Evolutionary conservation across 2,113 vertebrate genomes (phyloP), one percentile per base, ranked within the genome.

Genomic region (Mixornis gularis): DNA sequence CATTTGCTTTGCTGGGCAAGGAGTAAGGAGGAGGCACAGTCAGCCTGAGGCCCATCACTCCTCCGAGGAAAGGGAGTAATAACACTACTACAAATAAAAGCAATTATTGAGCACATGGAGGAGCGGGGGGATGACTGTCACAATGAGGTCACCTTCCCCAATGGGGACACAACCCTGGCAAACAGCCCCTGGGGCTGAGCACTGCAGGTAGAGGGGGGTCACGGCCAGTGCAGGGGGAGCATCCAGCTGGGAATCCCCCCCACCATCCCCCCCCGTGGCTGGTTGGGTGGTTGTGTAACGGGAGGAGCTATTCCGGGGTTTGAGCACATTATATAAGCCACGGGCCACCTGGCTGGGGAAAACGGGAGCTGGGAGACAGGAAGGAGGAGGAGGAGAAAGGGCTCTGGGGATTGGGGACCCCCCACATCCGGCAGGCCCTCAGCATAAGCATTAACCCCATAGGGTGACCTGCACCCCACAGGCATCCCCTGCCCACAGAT

Each of bases 321-420:
- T 95, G 89, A 96, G 95, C 93, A 66, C 91, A 80, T 96, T 96
- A 96, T 96, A 95, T 96, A 96, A 96, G 93, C 91, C 84, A 90
- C 3, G 12, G 95, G 95, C 94, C 95, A 96, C 94, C 94, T 95
- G 95, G 94, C 84, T 4, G 1, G 72, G 84, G 78, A 92, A 96
- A 94, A 84, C 30, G 36, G 79, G 72, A 86, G 64, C 77, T 70
- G 59, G 64, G 49, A 86, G 81, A 82, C 38, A 49, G 44, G 62
- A 60, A 85, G 58, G 26, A 89, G 36, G 30, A 79, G 34, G 48
- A 87, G 63, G 15, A 89, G 16, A 48, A 94, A 94, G 27, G 27
- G 77, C 25, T 89, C 41, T 74, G 40, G 70, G 53, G 41, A 79
- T 0, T 2, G 0, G 55, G 71, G 62, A 65, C 24, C 20, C 20